Percentiles rank a stretch among this genome's conserved stretches.
Evolutionary conservation across 2,888 invertebrate genomes (phyloP).

Genomic region (Volucella inflata): DNA sequence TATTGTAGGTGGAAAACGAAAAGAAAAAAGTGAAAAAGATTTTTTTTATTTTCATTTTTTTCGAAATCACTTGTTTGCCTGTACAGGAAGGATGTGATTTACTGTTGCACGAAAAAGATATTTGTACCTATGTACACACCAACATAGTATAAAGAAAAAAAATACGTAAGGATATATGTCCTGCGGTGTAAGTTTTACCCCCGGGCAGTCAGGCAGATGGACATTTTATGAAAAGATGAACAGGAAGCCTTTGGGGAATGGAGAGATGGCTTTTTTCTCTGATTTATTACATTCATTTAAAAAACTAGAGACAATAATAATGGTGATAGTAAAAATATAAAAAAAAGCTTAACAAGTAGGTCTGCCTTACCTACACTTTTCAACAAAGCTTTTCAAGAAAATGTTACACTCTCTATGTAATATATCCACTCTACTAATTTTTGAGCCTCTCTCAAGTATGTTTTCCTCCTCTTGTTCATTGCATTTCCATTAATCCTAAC

Average conservation of each 20-base stretch:
- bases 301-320: conserved; percentile 17
- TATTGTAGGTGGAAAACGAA: not conserved
- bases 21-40: not conserved
- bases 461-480: no score
- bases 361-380: no score
- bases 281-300: conserved; percentile 57
- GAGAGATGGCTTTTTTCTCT: conserved; percentile 36
- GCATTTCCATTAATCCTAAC: no score
- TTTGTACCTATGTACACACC: not conserved
- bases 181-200: conserved; percentile 52
- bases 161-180: conserved; percentile 29
- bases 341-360: no score
- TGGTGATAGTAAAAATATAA: no score
- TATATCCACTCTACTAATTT: no score
- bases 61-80: conserved; percentile 81
- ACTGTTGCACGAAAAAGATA: conserved; percentile 77
- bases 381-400: no score
- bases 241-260: conserved; percentile 36
- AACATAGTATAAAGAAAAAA: conserved; percentile 21
- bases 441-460: no score
- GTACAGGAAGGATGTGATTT: conserved; percentile 83
- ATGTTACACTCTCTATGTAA: no score
- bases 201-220: conserved; percentile 32
- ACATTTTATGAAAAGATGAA: conserved; percentile 47
- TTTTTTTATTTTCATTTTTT: conserved; percentile 6